Evolutionary conservation across 2,113 vertebrate species (phyloP), one percentile per base, ranked within the genome.

Genomic region (Caranx ignobilis): DNA sequence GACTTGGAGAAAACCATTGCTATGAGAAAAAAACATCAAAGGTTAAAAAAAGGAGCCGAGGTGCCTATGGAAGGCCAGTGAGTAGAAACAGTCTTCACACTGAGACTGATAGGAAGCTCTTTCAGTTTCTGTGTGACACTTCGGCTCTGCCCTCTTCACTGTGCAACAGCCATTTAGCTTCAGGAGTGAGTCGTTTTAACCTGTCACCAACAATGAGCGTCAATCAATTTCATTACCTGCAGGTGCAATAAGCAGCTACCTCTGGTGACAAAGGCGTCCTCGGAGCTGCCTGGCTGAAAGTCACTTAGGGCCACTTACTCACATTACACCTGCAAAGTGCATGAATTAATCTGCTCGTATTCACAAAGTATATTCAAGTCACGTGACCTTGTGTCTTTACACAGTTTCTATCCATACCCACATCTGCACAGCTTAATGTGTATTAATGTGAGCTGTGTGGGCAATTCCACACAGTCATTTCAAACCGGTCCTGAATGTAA

Each of bases 191-290:
- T 13, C 81, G 37, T 79, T 87, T 79, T 18, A 70, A 50, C 55
- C 60, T 83, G 83, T 76, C 75, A 75, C 67, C 79, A 56, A 47
- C 78, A 67, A 81, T 86, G 65, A 72, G 66, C 11, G 61, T 87
- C 87, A 82, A 61, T 77, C 81, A 84, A 6, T 69, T 69, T 76
- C 71, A 82, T 77, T 45, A 63, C 35, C 50, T 5, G 73, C 77
- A 77, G 62, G 68, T 73, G 76, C 55, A 21, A 66, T 60, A 57
- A 63, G 60, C 43, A 35, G 52, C 59, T 21, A 39, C 18, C 57
- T 71, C 67, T 48, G 50, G 18, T 15, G 13, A 43, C 8, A 55
- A 48, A 77, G 57, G 31, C 26, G 59, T 56, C 59, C 69, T 65
- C 31, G 9, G 57, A 79, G 39, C 5, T 60, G 65, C 82, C 48